Evolutionary conservation across 2,113 vertebrate genomes (phyloP), one percentile per base, ranked within the genome.

Genomic region (Crotalus tigris): DNA sequence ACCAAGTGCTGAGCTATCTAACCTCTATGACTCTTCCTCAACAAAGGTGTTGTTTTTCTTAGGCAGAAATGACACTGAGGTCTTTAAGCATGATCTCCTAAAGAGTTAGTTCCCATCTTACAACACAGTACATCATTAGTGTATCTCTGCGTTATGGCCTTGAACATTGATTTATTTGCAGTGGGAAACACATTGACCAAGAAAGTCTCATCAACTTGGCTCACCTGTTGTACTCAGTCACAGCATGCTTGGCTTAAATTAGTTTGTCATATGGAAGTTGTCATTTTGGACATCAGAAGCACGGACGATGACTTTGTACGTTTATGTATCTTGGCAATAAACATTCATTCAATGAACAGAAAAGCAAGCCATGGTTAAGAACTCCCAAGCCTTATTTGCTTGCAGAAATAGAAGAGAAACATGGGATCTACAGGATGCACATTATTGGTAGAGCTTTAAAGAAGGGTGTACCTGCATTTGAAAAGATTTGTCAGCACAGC

Each of bases 11-110:
- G 59, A 91, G 5, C 49, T 3, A 49, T 26, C 69, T 49, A 19
- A 49, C 39, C 26, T 33, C 64, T n/a, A 0, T 0, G 23, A 3
- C 3, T 23, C 19, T 46, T 24, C 19, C 17, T 29, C 33, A 55
- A 49, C 49, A 54, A 88, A 53, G 46, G 12, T 33, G 57, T 59
- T 24, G 5, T 10, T 87, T 87, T 61, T 33, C 5, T 33, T 69
- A 33, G 64, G 4, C 29, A 69, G 64, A 39, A 19, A 19, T 75
- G n/a, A 3, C 15, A 3, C 57, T 23, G 57, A 19, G 5, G 15
- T 69, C 64, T 69, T 69, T 69, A 33, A 69, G 69, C 69, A 75
- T 39, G 33, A 75, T 19, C 33, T 75, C 69, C 69, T 39, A 75
- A 75, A 75, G n/a, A 19, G n/a, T 75, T 19, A 17, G 33, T 75